Evolutionary conservation across 30 jellyfish, hydroid and myxozoan genomes (phyloP).

Genomic region (Clytia hemisphaerica): DNA sequence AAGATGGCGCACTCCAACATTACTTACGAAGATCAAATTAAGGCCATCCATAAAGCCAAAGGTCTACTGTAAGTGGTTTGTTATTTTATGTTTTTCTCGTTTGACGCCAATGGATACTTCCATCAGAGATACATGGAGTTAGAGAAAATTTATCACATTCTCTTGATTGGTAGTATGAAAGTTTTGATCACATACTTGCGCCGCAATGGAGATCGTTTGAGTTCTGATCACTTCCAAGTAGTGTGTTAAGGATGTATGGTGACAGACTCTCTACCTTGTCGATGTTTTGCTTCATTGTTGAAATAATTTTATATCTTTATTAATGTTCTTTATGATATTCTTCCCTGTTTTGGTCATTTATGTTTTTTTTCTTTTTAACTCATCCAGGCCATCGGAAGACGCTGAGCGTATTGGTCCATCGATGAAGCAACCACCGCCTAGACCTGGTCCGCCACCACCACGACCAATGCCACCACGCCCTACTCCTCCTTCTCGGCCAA

Average conservation of each 20-base stretch:
- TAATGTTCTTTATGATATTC: neutral
- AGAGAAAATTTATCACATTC: no score
- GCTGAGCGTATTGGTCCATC: conserved; percentile 83
- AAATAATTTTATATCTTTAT: no score
- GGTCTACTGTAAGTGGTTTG: conserved; percentile 71
- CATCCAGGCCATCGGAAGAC: conserved; percentile 81
- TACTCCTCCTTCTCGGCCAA: conserved; percentile 67
- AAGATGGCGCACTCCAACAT: conserved; percentile 88
- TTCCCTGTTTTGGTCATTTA: neutral
- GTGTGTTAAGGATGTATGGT: no score
- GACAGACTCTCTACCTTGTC: no score
- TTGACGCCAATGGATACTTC: no score
- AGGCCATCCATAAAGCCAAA: conserved; percentile 90
- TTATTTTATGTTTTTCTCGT: neutral
- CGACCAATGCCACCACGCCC: conserved; percentile 59
- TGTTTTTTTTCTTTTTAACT: neutral
- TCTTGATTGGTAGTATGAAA: no score
- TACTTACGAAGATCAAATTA: conserved; percentile 84
- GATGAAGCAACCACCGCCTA: conserved; percentile 45
- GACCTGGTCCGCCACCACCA: conserved; percentile 46
- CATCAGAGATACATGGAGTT: no score
- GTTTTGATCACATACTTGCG: no score
- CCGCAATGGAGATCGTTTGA: no score
- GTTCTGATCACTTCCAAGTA: no score
- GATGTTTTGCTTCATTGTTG: no score